Base-by-base conservation (phyloP, 2,888 invertebrate species). In the Neocrepidodera transversa region DNA sequence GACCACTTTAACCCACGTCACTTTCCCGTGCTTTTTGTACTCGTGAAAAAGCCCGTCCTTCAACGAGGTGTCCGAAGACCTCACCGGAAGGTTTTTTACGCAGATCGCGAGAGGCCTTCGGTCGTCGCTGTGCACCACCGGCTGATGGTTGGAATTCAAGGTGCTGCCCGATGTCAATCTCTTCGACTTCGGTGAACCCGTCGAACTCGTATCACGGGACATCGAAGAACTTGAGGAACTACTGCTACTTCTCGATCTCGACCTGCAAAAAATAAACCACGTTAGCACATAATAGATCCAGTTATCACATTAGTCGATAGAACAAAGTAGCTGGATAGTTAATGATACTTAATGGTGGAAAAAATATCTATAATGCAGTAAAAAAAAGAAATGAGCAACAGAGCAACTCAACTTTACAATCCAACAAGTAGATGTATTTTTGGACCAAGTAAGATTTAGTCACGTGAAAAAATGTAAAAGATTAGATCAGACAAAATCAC, bases 21-120 rank as follows among this genome's bases (percentile, higher is more conserved):
- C 96, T 83, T 97, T 97, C 65, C 97, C 97, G 82, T 96, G 95
- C 79, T 97, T 97, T 84, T 97, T 97, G 85, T 97, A 97, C 82
- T 97, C 97, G 83, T 97, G 97, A 83, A 95, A 97, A 70, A 97
- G 87, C 69, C 97, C 97, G 83, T 97, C 97, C 83, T 97, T 95
- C 71, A 97, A 84, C 74, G 95, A 96, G 72, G 95, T 94, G 81
- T 97, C 97, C 78, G 90, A 88, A 73, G 94, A 95, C 73, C 95
- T 86, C 65, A 91, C 87, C 66, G 95, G 95, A 75, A 95, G 84
- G 82, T 95, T 95, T 75, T 92, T 87, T 71, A 95, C 94, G 82
- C 94, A 93, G 77, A 95, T 93, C 66, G 93, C 94, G 73, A 93
- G 81, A 60, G 93, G 93, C 75, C 93, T 85, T 71, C 88, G 84